A percentile compares a stretch with the other conserved stretches of the same genome.
phyloP scores from a whole-genome alignment of 1,140 invertebrate genomes.

The Cydia strobilella region DNA sequence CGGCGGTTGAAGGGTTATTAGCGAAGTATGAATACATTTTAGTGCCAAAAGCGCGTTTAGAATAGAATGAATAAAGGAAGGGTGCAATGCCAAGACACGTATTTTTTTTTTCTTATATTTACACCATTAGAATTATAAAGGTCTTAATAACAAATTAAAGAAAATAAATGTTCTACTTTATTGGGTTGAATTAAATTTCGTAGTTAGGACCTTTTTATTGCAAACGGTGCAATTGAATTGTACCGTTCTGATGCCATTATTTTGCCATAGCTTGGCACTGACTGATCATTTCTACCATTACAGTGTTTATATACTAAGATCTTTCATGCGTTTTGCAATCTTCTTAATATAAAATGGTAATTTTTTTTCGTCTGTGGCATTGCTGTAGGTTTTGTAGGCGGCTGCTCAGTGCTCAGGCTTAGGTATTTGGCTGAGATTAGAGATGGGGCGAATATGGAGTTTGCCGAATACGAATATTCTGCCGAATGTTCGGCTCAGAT shows the following conservation, averaged over 20 bases:
- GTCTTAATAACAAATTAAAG: neutral
- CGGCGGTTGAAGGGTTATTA: neutral
- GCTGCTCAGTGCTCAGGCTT: no score
- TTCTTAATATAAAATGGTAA: neutral
- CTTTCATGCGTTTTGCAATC: neutral
- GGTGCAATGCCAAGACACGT: neutral
- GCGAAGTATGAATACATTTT: neutral
- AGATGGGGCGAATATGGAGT: no score
- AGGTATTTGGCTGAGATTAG: no score
- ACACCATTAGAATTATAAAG: neutral
- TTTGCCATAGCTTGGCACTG: constrained; percentile 13
- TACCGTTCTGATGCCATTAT: neutral
- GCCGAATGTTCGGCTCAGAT: no score
- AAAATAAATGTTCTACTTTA: neutral
- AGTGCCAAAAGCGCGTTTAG: neutral
- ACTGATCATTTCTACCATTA: neutral
- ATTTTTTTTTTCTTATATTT: neutral
- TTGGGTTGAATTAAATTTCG: neutral
- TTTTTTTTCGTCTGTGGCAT: neutral
- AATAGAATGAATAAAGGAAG: neutral
- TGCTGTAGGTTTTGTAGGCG: neutral
- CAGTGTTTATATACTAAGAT: neutral
- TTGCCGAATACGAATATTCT: no score
- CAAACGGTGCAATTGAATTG: neutral
- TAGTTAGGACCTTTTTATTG: neutral